Evolutionary conservation across 2,113 vertebrate species (phyloP).

Genomic region (Vireo altiloquus): DNA sequence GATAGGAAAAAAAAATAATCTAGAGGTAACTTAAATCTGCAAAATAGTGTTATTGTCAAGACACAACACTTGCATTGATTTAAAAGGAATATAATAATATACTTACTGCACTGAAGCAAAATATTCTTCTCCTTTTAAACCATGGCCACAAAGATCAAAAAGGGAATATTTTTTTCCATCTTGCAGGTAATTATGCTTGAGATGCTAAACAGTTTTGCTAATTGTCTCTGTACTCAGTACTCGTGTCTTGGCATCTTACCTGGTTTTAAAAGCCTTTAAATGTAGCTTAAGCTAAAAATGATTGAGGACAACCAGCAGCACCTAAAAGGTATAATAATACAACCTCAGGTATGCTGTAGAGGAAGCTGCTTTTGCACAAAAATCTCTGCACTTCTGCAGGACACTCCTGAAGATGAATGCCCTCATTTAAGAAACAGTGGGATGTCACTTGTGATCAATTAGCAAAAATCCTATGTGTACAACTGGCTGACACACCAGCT

Average conservation of each 20-base stretch:
- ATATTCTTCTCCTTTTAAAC: neutral
- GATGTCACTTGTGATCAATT: conserved; percentile 48
- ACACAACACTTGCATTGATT: neutral
- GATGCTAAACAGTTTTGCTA: neutral
- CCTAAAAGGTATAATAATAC: neutral
- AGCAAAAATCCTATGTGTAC: conserved; percentile 10
- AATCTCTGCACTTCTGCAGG: neutral
- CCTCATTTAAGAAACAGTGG: conserved; percentile 28
- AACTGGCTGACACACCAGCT: conserved; percentile 22
- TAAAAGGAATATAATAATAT: neutral
- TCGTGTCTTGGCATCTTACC: neutral
- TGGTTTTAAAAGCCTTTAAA: neutral
- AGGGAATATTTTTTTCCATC: neutral
- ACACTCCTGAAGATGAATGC: conserved; percentile 14
- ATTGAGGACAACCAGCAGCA: neutral
- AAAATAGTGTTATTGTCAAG: neutral
- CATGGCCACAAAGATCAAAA: neutral
- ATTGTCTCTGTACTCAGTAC: neutral
- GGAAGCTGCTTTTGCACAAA: neutral
- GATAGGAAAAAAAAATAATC: neutral
- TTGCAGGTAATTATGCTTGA: neutral
- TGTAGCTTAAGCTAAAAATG: neutral
- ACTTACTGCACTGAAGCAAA: neutral
- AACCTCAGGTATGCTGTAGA: neutral
- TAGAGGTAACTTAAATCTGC: neutral